phyloP scores from a whole-genome alignment of 2,113 vertebrate species.

The Gopherus flavomarginatus region DNA sequence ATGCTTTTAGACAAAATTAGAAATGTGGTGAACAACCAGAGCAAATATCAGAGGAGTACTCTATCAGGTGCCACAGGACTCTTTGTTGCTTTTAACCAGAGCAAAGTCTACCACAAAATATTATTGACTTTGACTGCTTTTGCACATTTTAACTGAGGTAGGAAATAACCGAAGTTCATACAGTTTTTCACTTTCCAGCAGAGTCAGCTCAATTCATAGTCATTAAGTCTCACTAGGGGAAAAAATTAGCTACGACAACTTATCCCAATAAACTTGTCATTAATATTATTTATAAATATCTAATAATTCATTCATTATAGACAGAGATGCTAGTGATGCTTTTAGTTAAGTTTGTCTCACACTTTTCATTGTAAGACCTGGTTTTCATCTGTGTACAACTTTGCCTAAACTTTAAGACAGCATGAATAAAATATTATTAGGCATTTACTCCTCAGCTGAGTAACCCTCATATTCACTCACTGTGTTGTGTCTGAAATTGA shows the following conservation, averaged over 20 bases:
- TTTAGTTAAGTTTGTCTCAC: constrained; percentile 4
- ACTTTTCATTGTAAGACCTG: neutral
- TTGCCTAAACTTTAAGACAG: neutral
- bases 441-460: neutral
- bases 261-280: neutral
- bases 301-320: neutral
- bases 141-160: neutral
- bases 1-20: neutral
- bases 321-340: neutral
- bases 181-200: neutral
- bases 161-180: neutral
- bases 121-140: neutral
- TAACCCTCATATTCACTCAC: neutral
- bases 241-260: neutral
- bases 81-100: neutral
- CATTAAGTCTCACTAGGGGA: neutral
- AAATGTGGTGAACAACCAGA: neutral
- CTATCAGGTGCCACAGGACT: too few relatives aligned
- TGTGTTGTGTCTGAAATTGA: neutral
- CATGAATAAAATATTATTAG: neutral
- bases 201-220: neutral
- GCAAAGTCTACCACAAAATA: neutral
- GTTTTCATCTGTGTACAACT: neutral
- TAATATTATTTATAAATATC: neutral
- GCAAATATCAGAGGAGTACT: neutral